These are phyloP conservation scores for Tribolium madens DNA, from an alignment of 1,140 invertebrate species.

Conservation along the genomic window DNA sequence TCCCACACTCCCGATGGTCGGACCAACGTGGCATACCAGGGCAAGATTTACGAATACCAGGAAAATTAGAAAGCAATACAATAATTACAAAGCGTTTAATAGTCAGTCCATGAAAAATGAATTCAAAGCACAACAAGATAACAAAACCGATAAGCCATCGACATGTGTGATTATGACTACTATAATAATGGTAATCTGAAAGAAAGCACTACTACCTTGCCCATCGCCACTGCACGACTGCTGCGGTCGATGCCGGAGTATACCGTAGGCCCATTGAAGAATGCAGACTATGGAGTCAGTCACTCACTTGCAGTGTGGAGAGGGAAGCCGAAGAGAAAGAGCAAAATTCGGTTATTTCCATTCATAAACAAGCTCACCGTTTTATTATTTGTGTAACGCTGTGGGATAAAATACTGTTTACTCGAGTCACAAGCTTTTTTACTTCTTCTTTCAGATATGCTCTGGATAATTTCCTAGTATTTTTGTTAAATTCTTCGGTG, in stretches of 20 bases:
- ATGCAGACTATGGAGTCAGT: slow-evolving; percentile 25
- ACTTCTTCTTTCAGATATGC: not conserved
- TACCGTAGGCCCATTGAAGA: slow-evolving; percentile 46
- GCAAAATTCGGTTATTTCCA: slow-evolving; percentile 48
- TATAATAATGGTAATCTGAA: slow-evolving; percentile 19
- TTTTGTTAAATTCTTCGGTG: not conserved
- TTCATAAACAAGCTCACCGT: slow-evolving; percentile 42
- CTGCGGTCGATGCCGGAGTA: slow-evolving; percentile 47
- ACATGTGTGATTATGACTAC: slow-evolving; percentile 22
- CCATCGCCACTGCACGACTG: slow-evolving; percentile 50
- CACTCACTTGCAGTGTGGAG: slow-evolving; percentile 42
- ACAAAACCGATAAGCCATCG: slow-evolving; percentile 23
- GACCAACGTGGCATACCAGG: slow-evolving; percentile 7
- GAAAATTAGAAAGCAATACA: not conserved
- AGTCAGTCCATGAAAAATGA: slow-evolving; percentile 13
- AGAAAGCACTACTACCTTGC: slow-evolving; percentile 36
- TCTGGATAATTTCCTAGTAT: not conserved
- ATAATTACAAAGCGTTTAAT: not conserved
- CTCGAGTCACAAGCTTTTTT: not conserved
- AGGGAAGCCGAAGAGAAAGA: slow-evolving; percentile 46
- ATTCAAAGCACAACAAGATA: slow-evolving; percentile 23
- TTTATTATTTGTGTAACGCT: slow-evolving; percentile 35
- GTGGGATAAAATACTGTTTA: slow-evolving; percentile 1
- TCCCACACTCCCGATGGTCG: not conserved
- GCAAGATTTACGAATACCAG: slow-evolving; percentile 18